These are phyloP conservation scores for Notamacropus eugenii DNA, from an alignment of 2,797 vertebrate genomes.

Conservation along the genomic window DNA sequence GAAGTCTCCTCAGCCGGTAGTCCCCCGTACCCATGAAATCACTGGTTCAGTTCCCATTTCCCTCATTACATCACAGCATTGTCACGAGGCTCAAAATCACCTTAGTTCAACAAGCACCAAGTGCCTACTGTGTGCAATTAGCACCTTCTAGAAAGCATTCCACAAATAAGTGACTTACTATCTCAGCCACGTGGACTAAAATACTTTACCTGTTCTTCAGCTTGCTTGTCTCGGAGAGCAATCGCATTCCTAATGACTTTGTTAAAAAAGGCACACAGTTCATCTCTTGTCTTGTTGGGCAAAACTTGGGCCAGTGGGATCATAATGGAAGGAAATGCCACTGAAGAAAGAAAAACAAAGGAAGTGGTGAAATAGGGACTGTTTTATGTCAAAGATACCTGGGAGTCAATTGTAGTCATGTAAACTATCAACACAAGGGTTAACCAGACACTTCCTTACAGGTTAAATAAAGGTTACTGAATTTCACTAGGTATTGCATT, in stretches of 20 bases:
- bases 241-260: conserved; percentile 90
- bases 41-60: not conserved
- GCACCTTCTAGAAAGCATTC: not conserved
- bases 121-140: not conserved
- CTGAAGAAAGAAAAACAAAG: conserved; percentile 84
- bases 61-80: not conserved
- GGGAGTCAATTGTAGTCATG: conserved; percentile 24
- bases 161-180: not conserved
- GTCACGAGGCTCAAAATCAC: not conserved
- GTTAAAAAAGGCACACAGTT: conserved; percentile 92
- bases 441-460: not conserved
- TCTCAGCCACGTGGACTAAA: conserved; percentile 43
- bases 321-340: conserved; percentile 92
- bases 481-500: not conserved
- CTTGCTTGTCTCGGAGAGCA: conserved; percentile 90
- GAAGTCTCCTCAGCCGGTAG: not conserved
- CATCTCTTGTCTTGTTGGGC: conserved; percentile 90
- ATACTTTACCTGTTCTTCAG: conserved; percentile 89
- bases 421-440: not conserved
- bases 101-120: not conserved
- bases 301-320: conserved; percentile 87
- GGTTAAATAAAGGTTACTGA: not conserved
- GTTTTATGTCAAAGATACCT: conserved; percentile 28
- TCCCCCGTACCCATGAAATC: not conserved
- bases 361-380: conserved; percentile 56